These are phyloP conservation scores for Dioctria rufipes DNA, from an alignment of 2,888 invertebrate genomes.

Conservation along the genomic window DNA sequence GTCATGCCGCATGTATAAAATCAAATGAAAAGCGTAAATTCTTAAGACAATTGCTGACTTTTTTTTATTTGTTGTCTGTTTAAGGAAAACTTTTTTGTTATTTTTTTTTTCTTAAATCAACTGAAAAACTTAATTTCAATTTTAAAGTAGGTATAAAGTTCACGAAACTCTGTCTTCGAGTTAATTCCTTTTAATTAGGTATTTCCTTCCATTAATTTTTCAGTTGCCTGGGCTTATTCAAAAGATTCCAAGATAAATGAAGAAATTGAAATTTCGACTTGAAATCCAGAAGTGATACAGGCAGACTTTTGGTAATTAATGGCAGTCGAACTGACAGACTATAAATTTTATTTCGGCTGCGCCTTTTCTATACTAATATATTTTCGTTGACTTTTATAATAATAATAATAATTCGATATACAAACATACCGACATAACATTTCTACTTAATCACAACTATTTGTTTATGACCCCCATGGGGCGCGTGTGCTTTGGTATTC, in stretches of 20 bases:
- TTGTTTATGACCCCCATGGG: background rate
- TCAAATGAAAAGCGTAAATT: background rate
- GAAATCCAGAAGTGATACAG: background rate
- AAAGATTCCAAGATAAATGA: constrained; percentile 21
- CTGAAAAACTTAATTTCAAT: background rate
- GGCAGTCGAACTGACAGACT: constrained; percentile 32
- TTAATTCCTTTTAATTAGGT: constrained; percentile 13
- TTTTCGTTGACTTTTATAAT: constrained; percentile 7
- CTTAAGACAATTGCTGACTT: background rate
- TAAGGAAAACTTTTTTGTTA: constrained; percentile 6
- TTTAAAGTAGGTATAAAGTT: constrained; percentile 3
- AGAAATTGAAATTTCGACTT: background rate
- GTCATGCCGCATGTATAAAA: too few species aligned
- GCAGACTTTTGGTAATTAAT: constrained; percentile 38
- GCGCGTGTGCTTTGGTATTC: background rate
- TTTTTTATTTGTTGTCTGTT: background rate
- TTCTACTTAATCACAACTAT: background rate
- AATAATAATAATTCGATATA: constrained; percentile 28
- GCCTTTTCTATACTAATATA: background rate
- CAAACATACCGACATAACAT: background rate
- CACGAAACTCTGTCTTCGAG: background rate
- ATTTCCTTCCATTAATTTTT: background rate
- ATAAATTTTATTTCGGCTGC: constrained; percentile 49
- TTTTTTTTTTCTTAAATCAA: too few species aligned
- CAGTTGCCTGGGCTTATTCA: background rate